Conservation (phyloP, 2,113 vertebrate genomes). For the Onychostruthus taczanowskii region DNA sequence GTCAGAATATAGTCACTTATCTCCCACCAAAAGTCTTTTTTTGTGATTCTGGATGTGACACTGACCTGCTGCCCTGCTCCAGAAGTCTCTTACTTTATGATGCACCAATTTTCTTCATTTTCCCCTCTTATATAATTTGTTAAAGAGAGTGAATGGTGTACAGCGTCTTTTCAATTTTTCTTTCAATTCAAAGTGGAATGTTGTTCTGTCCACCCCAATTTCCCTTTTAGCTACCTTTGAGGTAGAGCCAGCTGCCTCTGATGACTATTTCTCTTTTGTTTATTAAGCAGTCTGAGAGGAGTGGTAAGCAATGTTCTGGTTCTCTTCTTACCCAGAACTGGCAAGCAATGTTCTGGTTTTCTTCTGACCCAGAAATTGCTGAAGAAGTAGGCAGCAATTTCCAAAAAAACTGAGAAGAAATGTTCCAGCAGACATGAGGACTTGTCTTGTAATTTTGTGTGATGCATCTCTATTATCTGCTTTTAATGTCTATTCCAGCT, state of each 20-base stretch:
- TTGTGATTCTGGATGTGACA: not conserved
- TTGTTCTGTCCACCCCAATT: not conserved
- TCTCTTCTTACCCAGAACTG: not conserved
- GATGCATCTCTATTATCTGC: not conserved
- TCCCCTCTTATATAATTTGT: not conserved
- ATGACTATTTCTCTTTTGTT: not conserved
- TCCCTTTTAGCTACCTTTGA: not conserved
- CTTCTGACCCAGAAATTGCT: not conserved
- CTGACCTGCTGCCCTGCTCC: not conserved
- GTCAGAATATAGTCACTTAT: not conserved
- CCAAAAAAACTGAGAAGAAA: not conserved
- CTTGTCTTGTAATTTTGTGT: not conserved
- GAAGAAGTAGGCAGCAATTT: not conserved
- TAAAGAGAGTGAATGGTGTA: not conserved
- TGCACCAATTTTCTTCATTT: not conserved
- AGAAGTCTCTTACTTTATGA: not conserved
- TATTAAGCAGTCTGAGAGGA: not conserved
- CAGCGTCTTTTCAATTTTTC: not conserved
- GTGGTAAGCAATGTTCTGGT: not conserved
- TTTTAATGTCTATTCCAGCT: not conserved
- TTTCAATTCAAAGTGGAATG: not conserved
- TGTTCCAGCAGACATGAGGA: not conserved
- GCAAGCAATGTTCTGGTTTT: not conserved
- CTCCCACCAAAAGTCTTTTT: not conserved
- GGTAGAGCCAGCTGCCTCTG: not conserved